Conservation (phyloP, 2,888 invertebrate species). For the Seira musarum region DNA sequence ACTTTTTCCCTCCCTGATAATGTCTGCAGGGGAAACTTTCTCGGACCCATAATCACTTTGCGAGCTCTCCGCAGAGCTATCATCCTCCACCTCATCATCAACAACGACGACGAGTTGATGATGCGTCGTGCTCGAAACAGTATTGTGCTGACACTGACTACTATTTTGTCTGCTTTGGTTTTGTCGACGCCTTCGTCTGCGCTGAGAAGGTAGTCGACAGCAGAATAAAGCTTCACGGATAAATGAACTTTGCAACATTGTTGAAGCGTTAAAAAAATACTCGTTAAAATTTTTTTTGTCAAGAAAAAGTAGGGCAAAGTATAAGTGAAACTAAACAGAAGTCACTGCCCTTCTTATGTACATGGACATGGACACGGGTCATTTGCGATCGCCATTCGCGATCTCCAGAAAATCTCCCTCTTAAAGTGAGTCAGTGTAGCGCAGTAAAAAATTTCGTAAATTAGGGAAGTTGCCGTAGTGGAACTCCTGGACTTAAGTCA, state of each 20-base stretch:
- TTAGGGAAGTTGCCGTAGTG: too few species aligned
- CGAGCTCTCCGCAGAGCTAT: conserved; percentile 36
- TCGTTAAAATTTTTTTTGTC: neutral
- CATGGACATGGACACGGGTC: too few species aligned
- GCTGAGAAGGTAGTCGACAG: conserved; percentile 58
- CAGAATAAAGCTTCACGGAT: conserved; percentile 66
- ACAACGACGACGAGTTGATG: conserved; percentile 11
- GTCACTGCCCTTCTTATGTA: too few species aligned
- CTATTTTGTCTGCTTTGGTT: neutral
- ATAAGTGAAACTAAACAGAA: too few species aligned
- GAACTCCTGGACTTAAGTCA: neutral
- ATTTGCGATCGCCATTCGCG: neutral
- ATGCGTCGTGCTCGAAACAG: neutral
- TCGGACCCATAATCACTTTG: conserved; percentile 53
- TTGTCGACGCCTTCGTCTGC: conserved; percentile 39
- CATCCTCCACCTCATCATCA: conserved; percentile 14
- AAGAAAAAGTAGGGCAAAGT: neutral
- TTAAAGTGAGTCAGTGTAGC: neutral
- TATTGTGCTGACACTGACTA: conserved; percentile 13
- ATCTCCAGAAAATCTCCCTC: neutral
- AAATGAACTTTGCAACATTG: conserved; percentile 60
- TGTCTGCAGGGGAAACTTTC: conserved; percentile 34
- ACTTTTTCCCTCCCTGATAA: neutral
- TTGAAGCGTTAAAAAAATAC: neutral
- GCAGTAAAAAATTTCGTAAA: neutral